Base-by-base conservation (phyloP, 2,113 vertebrate species). In the Otis tarda region DNA sequence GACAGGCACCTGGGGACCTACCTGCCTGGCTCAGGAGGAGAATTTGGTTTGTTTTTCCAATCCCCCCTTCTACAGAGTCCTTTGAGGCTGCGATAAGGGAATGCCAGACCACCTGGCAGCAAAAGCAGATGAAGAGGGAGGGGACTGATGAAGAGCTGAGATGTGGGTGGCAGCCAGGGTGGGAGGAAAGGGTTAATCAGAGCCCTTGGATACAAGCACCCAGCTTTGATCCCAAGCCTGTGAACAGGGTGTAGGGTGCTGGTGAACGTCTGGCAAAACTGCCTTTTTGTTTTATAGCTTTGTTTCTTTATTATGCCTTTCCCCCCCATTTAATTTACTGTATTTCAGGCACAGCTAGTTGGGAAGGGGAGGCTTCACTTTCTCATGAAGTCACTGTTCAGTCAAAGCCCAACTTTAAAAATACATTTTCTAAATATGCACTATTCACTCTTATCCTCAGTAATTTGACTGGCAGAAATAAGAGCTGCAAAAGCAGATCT, bases 371-470 rank as follows among this genome's bases (percentile, higher is more conserved):
- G 30, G 59, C 67, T 96, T 92, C 39, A 31, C 57, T 90, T 93
- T 93, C 53, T 76, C 50, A 69, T 31, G n/a, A 93, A 95, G 79
- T 28, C 88, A 83, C 79, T 74, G 67, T 90, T 96, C 79, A 90
- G 85, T 73, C 77, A 87, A 89, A 92, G 74, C 77, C 50, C 50
- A 79, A 28, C 45, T 91, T 93, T 89, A 96, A 96, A 97, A 96
- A 95, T 96, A 87, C 57, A 84, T 92, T 92, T 96, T 93, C 96
- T 96, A 97, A 96, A 95, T 91, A 96, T 76, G 89, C 24, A 53
- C 86, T 68, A 49, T 94, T 92, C 83, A 35, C 33, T 94, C 70
- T 79, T 64, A 74, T 93, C 89, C 86, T 96, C 83, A n/a, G 89
- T 45, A 61, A 84, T 57, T 89, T 94, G 90, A 96, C 50, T 92